These are phyloP conservation scores for Cosmopolites sordidus DNA, from an alignment of 2,888 invertebrate genomes.

Conservation along the genomic window DNA sequence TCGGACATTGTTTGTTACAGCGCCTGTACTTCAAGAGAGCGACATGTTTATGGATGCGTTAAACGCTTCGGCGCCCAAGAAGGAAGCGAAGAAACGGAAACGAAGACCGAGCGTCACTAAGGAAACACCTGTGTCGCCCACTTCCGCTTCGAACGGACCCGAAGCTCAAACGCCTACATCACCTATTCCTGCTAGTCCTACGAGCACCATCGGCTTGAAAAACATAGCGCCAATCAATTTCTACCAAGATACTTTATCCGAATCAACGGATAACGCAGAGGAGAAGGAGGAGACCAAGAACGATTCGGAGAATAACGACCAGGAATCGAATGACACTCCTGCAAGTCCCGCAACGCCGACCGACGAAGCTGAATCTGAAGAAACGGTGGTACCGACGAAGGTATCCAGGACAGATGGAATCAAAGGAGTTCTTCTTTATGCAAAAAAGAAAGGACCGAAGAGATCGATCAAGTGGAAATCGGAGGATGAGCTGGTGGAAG, in stretches of 20 bases:
- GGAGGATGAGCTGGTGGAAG: slow-evolving; percentile 72
- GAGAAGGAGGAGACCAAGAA: slow-evolving; percentile 35
- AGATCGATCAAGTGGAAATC: slow-evolving; percentile 73
- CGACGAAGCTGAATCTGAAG: slow-evolving; percentile 45
- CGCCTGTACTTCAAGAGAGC: slow-evolving; percentile 82
- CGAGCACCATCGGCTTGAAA: slow-evolving; percentile 44
- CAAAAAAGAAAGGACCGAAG: slow-evolving; percentile 73
- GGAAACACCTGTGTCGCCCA: slow-evolving; percentile 48
- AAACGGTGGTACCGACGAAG: slow-evolving; percentile 28
- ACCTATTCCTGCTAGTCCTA: slow-evolving; percentile 32
- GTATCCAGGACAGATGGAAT: slow-evolving; percentile 50
- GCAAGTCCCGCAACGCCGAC: slow-evolving; percentile 29
- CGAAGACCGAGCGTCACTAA: slow-evolving; percentile 67
- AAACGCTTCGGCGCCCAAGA: slow-evolving; percentile 70
- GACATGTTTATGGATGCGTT: slow-evolving; percentile 93
- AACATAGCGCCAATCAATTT: slow-evolving; percentile 65
- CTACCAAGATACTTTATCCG: slow-evolving; percentile 80
- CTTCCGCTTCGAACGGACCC: slow-evolving; percentile 33
- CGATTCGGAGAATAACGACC: slow-evolving; percentile 32
- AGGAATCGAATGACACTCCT: slow-evolving; percentile 32
- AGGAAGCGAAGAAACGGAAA: slow-evolving; percentile 75
- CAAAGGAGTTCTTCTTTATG: slow-evolving; percentile 70
- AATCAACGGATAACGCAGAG: slow-evolving; percentile 44
- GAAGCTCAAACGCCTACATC: slow-evolving; percentile 40
- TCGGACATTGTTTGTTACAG: slow-evolving; percentile 24